A percentile compares a stretch with the other conserved stretches of the same genome.
Conservation (phyloP, 2,113 vertebrate species). For the Excalfactoria chinensis region DNA sequence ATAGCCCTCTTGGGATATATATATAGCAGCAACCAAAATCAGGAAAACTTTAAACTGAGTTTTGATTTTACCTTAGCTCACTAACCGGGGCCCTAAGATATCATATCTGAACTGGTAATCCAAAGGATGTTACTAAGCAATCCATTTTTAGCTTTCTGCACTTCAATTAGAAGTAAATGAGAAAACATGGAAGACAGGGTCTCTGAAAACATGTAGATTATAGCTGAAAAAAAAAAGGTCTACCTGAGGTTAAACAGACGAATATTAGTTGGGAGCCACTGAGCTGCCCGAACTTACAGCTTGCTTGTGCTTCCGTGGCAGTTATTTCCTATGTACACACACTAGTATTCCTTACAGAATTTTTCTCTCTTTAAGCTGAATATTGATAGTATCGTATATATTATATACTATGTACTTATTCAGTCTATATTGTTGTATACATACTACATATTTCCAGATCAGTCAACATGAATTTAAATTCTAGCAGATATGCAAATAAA, state of each 20-base stretch:
- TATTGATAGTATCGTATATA: background rate
- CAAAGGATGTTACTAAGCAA: background rate
- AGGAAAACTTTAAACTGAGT: background rate
- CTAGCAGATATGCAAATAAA: conserved; percentile 13
- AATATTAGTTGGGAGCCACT: background rate
- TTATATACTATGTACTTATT: too few relatives aligned
- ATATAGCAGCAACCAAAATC: background rate
- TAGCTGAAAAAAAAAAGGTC: background rate
- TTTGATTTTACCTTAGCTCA: background rate
- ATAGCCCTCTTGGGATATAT: background rate
- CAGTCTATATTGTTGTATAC: too few relatives aligned
- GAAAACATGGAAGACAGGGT: background rate
- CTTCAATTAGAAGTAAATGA: background rate
- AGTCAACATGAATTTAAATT: background rate
- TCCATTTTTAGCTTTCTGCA: background rate
- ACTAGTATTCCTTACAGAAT: background rate
- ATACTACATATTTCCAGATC: background rate
- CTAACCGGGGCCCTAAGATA: background rate
- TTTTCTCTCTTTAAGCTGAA: background rate
- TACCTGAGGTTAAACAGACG: background rate
- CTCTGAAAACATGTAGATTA: background rate
- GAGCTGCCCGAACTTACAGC: background rate
- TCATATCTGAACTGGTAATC: background rate
- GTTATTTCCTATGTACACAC: background rate
- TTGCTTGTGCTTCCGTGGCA: background rate